A percentile compares a stretch with the other conserved stretches of the same genome.
phyloP scores from a whole-genome alignment of 2,113 vertebrate species.

The Pipra filicauda region DNA sequence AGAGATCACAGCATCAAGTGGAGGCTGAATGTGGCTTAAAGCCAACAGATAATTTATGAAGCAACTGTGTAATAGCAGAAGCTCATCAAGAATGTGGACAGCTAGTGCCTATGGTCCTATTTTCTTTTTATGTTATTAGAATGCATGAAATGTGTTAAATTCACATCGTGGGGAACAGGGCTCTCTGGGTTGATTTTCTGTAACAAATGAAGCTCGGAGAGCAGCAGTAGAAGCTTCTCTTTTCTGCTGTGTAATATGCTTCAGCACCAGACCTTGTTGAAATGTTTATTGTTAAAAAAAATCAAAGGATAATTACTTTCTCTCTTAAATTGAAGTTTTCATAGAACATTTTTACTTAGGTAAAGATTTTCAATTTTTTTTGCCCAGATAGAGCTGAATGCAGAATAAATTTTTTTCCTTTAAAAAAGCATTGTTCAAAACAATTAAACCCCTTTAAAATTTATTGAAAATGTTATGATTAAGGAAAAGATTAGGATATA shows the following conservation, averaged over 20 bases:
- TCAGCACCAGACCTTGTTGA: neutral
- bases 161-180: neutral
- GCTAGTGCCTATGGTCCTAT: neutral
- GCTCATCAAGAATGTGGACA: neutral
- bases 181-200: neutral
- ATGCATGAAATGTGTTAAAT: neutral
- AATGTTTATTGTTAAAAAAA: neutral
- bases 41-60: slow-evolving; percentile 49
- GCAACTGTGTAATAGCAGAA: neutral
- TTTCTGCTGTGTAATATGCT: neutral
- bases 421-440: neutral
- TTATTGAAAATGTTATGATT: neutral
- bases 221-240: neutral
- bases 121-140: slow-evolving; percentile 11
- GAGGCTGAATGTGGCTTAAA: neutral
- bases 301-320: neutral
- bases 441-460: neutral
- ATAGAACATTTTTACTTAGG: neutral
- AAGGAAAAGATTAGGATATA: neutral
- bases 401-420: neutral
- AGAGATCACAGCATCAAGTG: slow-evolving; percentile 17
- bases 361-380: neutral
- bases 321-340: neutral
- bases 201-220: neutral
- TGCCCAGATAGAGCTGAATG: neutral